phyloP scores from a whole-genome alignment of 2,113 vertebrate species.

The Amazona vittata region DNA sequence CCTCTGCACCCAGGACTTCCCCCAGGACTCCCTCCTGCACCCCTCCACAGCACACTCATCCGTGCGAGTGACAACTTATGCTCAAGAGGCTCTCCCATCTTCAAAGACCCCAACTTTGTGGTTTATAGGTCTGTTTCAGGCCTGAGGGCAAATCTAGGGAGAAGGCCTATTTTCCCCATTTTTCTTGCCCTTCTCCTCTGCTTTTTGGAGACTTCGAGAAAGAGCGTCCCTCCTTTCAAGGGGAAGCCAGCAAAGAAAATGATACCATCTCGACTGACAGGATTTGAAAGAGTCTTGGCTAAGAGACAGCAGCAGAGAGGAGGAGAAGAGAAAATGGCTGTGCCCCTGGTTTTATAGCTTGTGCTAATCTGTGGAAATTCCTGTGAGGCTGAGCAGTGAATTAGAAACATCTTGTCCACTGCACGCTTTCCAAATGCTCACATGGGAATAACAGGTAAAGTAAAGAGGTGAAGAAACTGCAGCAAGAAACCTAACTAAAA shows the following conservation, averaged over 20 bases:
- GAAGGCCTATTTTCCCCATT: background rate
- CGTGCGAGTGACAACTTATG: rapidly evolving
- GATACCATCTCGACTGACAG: background rate
- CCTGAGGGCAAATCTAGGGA: background rate
- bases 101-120: background rate
- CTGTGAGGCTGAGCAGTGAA: background rate
- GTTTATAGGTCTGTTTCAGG: background rate
- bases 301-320: background rate
- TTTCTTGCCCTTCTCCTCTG: background rate
- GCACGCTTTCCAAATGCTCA: background rate
- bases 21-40: background rate
- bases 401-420: background rate
- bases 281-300: background rate
- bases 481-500: background rate
- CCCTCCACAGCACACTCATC: background rate
- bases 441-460: background rate
- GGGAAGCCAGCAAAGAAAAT: background rate
- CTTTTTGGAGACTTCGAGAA: background rate
- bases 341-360: background rate
- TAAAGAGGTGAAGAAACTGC: background rate
- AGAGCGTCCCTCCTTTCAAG: background rate
- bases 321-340: background rate
- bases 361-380: background rate
- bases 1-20: background rate
- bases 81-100: background rate